phyloP scores from a whole-genome alignment of 2,888 invertebrate species.

The Papilio protenor region DNA sequence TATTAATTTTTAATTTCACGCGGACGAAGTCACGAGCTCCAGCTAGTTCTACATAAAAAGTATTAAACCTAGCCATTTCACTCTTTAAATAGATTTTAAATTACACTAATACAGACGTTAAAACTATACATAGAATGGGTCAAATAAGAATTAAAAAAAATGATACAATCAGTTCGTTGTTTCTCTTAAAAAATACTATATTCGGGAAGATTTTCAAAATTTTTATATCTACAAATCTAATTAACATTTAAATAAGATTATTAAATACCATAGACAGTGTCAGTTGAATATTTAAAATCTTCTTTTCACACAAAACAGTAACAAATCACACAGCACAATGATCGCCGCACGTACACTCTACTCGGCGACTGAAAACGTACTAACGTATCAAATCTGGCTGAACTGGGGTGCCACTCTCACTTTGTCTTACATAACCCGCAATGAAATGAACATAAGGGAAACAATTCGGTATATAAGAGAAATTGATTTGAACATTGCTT shows the following conservation, averaged over 20 bases:
- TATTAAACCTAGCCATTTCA: no score
- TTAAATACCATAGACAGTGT: neutral
- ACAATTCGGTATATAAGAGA: neutral
- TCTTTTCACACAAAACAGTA: neutral
- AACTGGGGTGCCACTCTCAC: neutral
- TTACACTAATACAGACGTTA: no score
- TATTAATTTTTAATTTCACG: no score
- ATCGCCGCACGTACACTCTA: neutral
- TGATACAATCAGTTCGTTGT: neutral
- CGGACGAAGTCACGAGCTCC: no score
- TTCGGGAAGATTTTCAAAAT: neutral
- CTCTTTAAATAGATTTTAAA: no score
- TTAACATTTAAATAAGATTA: neutral
- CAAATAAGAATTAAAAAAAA: no score
- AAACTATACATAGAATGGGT: no score
- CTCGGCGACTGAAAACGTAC: constrained; percentile 1
- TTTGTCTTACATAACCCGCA: constrained; percentile 3
- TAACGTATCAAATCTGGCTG: neutral
- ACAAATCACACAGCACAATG: neutral
- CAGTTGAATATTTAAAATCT: neutral
- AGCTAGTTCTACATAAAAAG: no score
- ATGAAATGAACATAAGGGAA: neutral
- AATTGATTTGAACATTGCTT: neutral
- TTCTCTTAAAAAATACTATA: neutral
- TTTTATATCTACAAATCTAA: neutral